These are phyloP conservation scores for Trogon surrucura DNA, from an alignment of 2,113 vertebrate genomes.

Conservation along the genomic window DNA sequence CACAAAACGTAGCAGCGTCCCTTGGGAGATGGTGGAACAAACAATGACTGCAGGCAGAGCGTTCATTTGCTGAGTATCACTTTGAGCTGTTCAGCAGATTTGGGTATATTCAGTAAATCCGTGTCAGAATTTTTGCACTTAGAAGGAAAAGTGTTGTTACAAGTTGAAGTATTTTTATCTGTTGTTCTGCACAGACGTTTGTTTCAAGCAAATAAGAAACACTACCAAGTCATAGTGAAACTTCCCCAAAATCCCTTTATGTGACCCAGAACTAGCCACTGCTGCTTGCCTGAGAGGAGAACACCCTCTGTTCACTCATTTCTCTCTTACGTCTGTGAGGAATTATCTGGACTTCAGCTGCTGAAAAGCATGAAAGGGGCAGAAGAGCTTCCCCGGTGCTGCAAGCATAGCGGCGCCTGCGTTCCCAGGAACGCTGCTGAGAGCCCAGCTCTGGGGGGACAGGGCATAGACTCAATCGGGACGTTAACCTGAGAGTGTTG, in stretches of 20 bases:
- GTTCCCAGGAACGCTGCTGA: not conserved
- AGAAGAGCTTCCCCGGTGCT: not conserved
- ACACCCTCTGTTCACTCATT: not conserved
- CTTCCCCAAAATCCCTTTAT: not conserved
- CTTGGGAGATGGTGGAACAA: not conserved
- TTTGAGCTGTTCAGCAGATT: not conserved
- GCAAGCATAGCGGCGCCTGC: not conserved
- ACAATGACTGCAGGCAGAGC: not conserved
- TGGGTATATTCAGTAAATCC: not conserved
- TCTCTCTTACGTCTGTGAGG: not conserved
- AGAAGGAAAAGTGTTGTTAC: not conserved
- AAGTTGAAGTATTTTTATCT: not conserved
- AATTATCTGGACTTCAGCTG: not conserved
- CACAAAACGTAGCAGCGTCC: not conserved
- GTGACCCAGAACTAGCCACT: not conserved
- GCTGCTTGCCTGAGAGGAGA: not conserved
- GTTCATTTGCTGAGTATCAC: not conserved
- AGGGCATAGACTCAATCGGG: fast-evolving
- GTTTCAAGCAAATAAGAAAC: not conserved
- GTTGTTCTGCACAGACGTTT: not conserved
- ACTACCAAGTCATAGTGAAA: not conserved
- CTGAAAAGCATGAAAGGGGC: not conserved
- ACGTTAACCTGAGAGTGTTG: not conserved
- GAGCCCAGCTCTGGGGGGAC: not conserved
- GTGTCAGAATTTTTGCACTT: not conserved